These are phyloP conservation scores for Crossocerus cetratus DNA, from an alignment of 2,888 invertebrate genomes.

Conservation along the genomic window DNA sequence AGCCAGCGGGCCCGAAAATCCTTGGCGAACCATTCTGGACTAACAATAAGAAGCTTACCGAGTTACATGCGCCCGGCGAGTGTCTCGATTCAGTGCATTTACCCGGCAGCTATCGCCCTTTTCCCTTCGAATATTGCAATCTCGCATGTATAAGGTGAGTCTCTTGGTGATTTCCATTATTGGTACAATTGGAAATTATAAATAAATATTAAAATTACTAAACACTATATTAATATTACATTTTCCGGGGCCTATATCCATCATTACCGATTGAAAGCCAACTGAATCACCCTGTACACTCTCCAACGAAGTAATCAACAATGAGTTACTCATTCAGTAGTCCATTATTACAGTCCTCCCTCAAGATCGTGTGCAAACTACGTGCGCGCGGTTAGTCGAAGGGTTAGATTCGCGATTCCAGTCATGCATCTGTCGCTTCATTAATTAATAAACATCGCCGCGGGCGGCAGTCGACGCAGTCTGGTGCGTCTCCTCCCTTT, in stretches of 20 bases:
- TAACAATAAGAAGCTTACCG: slow-evolving; percentile 50
- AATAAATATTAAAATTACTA: too few species aligned
- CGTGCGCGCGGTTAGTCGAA: not conserved
- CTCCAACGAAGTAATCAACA: too few species aligned
- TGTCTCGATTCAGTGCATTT: slow-evolving; percentile 29
- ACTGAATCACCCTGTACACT: too few species aligned
- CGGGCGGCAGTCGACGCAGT: not conserved
- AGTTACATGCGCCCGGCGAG: slow-evolving; percentile 32
- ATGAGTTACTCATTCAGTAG: too few species aligned
- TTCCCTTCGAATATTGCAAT: not conserved
- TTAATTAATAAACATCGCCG: slow-evolving; percentile 60
- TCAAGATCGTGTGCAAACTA: too few species aligned
- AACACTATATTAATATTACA: too few species aligned
- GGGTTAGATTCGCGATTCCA: slow-evolving; percentile 46
- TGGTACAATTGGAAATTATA: too few species aligned
- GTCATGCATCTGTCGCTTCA: slow-evolving; percentile 56
- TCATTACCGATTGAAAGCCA: too few species aligned
- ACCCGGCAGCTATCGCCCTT: slow-evolving; percentile 11
- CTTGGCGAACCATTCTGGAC: slow-evolving; percentile 7
- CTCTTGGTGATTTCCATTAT: too few species aligned
- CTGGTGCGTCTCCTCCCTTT: slow-evolving; percentile 25
- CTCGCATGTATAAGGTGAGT: too few species aligned
- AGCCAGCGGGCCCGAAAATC: slow-evolving; percentile 19
- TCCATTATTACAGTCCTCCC: too few species aligned
- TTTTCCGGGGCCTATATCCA: too few species aligned